phyloP scores from a whole-genome alignment of 2,797 vertebrate genomes.

The Protosalanx chinensis region DNA sequence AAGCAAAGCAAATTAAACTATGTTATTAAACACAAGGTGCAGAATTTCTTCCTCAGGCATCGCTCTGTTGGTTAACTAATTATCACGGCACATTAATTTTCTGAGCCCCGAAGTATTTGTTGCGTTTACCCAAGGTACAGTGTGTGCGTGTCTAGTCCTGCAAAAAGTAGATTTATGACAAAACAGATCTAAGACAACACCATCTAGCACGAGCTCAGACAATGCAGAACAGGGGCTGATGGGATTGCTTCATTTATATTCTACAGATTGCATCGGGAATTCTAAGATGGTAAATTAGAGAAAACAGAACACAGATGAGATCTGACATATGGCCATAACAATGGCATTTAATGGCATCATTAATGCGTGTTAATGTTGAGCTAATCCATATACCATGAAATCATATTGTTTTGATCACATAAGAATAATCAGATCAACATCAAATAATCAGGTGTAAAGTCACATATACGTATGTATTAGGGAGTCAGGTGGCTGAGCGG shows the following conservation, averaged over 20 bases:
- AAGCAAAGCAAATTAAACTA: slow-evolving; percentile 55
- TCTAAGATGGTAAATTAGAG: slow-evolving; percentile 66
- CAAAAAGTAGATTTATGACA: slow-evolving; percentile 55
- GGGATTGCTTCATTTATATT: slow-evolving; percentile 68
- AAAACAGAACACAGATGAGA: slow-evolving; percentile 63
- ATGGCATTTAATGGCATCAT: slow-evolving; percentile 58
- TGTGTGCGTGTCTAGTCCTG: slow-evolving; percentile 47
- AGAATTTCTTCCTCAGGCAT: slow-evolving; percentile 63
- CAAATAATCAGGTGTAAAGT: slow-evolving; percentile 39
- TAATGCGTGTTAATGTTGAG: slow-evolving; percentile 46
- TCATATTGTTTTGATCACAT: slow-evolving; percentile 40
- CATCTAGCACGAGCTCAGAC: slow-evolving; percentile 44
- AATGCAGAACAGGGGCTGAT: slow-evolving; percentile 47
- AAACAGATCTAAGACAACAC: slow-evolving; percentile 56
- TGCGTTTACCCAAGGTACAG: slow-evolving; percentile 61
- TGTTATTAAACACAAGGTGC: slow-evolving; percentile 71
- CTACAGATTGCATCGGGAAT: slow-evolving; percentile 68
- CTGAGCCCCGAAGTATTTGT: slow-evolving; percentile 60
- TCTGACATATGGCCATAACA: slow-evolving; percentile 63
- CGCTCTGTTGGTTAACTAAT: slow-evolving; percentile 69
- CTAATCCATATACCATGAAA: slow-evolving; percentile 48
- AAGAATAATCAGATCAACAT: no score
- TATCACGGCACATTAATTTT: slow-evolving; percentile 72
- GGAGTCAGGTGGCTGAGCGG: no score
- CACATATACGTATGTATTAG: slow-evolving; percentile 16